A percentile compares a stretch with the other conserved stretches of the same genome.
Evolutionary conservation across 2,113 vertebrate genomes (phyloP).

Genomic region (Pseudorectes ferrugineus): DNA sequence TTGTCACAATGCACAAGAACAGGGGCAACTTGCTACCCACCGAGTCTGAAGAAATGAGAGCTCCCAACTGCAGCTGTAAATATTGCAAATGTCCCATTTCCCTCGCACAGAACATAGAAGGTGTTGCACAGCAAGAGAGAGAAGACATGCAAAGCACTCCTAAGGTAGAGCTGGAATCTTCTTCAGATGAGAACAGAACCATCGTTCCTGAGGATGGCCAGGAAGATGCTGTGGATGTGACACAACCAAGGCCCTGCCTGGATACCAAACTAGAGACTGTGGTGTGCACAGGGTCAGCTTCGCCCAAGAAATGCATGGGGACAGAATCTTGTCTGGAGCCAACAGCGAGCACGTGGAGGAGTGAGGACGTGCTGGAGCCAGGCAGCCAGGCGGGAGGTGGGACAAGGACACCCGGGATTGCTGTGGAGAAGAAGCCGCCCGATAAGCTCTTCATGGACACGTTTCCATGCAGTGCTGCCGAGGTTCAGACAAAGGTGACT

Average conservation of each 20-base stretch:
- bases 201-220: constrained; percentile 52
- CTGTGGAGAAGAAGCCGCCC: constrained; percentile 88
- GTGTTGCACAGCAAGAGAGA: constrained; percentile 51
- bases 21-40: constrained; percentile 81
- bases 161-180: constrained; percentile 71
- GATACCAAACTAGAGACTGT: constrained; percentile 79
- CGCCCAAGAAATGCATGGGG: constrained; percentile 57
- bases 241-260: constrained; percentile 55
- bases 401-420: constrained; percentile 56
- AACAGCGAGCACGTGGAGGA: constrained; percentile 18
- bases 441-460: constrained; percentile 77
- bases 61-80: constrained; percentile 80
- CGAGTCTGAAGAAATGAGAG: constrained; percentile 70
- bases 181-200: constrained; percentile 54
- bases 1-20: constrained; percentile 94
- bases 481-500: constrained; percentile 86
- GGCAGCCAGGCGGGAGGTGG: constrained; percentile 43
- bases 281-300: constrained; percentile 76
- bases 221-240: constrained; percentile 59
- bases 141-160: constrained; percentile 62
- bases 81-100: constrained; percentile 79
- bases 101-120: constrained; percentile 59
- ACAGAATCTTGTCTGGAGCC: constrained; percentile 49
- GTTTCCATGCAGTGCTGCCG: constrained; percentile 60
- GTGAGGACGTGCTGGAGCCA: constrained; percentile 24